Evolutionary conservation across 2,888 invertebrate species (phyloP), one percentile per base, ranked within the genome.

Genomic region (Heteromurus nitidus): DNA sequence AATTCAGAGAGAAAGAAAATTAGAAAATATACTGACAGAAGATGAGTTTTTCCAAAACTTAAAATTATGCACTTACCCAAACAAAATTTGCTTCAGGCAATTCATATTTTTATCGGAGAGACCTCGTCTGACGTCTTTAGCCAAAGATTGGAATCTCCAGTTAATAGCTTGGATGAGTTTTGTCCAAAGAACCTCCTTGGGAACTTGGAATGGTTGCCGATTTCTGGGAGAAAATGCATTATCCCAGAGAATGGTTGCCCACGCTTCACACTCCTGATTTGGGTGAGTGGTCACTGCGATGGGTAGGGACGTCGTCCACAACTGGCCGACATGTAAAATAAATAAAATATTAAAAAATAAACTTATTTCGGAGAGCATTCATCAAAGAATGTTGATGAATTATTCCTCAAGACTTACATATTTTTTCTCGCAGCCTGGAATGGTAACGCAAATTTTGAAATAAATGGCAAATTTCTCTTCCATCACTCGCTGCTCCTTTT

Each of bases 211-310:
- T 0, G 53, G 26, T 28, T 28, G 26, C 3, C 82, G 72, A 3
- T 26, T 42, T 16, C 47, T 22, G 0, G 20, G 9, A 0, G 82
- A 24, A 74, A 80, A 80, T 30, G 69, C 82, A 60, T 82, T 80
- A 36, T 80, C 69, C 82, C 82, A 82, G 3, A 82, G 16, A 9
- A 82, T 53, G 9, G 73, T 26, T 9, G 58, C 69, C 75, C 74
- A 79, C 0, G 79, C 79, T 30, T 60, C 74, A 1, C 55, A 64
- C 20, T 79, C 79, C 31, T 82, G 82, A 24, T 50, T 69, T 1
- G 79, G 79, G 53, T 82, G 82, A 22, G 58, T 75, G 2, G 80
- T 79, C 18, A 82, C 55, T n/a, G 65, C 64, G 0, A 82, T 69
- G 18, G 82, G 82, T 11, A 68, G 58, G 1, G 82, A 65, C n/a